These are phyloP conservation scores for Mellivora capensis DNA, from an alignment of 2,113 vertebrate species.

Conservation along the genomic window DNA sequence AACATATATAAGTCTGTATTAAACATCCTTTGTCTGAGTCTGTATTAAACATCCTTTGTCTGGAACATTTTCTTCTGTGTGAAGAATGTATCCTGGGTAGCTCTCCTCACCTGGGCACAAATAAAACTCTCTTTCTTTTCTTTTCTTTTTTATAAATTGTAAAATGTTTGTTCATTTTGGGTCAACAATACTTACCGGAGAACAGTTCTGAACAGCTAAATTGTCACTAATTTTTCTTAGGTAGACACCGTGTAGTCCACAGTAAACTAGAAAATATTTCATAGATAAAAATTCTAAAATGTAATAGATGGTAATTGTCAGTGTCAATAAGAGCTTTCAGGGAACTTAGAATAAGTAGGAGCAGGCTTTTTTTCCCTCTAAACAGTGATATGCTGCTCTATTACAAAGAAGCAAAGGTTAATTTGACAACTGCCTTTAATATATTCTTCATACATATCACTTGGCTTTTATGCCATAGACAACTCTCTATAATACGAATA, in stretches of 20 bases:
- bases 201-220: neutral
- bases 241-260: neutral
- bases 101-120: neutral
- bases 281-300: neutral
- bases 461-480: neutral
- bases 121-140: neutral
- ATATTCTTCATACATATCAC: neutral
- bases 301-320: neutral
- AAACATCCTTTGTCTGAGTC: neutral
- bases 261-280: neutral
- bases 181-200: neutral
- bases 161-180: neutral
- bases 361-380: fast-evolving
- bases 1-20: neutral
- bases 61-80: neutral
- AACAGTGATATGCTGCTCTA: neutral
- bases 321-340: neutral
- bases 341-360: neutral
- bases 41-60: too few species aligned
- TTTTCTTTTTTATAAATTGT: neutral
- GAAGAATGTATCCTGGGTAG: neutral
- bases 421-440: neutral
- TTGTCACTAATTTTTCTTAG: neutral
- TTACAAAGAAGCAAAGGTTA: neutral
- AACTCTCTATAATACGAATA: neutral